Evolutionary conservation across 1,140 invertebrate genomes (phyloP).

Genomic region (Antheraea pernyi): DNA sequence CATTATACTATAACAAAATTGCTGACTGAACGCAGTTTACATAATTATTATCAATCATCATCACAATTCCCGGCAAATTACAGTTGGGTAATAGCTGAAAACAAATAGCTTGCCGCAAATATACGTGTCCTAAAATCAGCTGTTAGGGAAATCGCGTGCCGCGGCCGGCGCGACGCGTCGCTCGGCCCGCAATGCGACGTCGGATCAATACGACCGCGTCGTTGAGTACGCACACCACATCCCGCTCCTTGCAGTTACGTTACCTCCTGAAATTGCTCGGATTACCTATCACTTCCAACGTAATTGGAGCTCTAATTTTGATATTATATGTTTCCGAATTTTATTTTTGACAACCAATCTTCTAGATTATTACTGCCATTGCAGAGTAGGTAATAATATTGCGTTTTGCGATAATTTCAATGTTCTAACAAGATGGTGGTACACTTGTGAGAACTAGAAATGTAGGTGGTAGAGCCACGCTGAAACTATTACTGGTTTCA

Average conservation of each 20-base stretch:
- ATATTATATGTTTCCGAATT: no score
- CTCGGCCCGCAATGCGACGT: conserved; percentile 29
- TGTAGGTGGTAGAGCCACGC: no score
- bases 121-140: conserved; percentile 30
- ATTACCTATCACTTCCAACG: conserved; percentile 9
- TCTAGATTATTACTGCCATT: no score
- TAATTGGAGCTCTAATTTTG: no score
- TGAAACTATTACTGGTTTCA: no score
- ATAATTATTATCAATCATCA: not conserved
- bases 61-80: conserved; percentile 14
- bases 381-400: no score
- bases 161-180: not conserved
- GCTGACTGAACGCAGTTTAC: not conserved
- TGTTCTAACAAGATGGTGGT: no score
- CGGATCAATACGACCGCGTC: conserved; percentile 32
- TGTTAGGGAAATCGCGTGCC: conserved; percentile 32
- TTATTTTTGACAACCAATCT: no score
- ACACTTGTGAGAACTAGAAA: no score
- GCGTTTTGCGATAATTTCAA: no score
- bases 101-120: conserved; percentile 15
- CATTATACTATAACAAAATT: not conserved
- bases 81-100: conserved; percentile 11
- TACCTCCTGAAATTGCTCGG: conserved; percentile 25
- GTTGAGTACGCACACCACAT: conserved; percentile 24
- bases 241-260: conserved; percentile 12